Conservation (phyloP, 2,888 invertebrate genomes). For the Tricholauxania praeusta region DNA sequence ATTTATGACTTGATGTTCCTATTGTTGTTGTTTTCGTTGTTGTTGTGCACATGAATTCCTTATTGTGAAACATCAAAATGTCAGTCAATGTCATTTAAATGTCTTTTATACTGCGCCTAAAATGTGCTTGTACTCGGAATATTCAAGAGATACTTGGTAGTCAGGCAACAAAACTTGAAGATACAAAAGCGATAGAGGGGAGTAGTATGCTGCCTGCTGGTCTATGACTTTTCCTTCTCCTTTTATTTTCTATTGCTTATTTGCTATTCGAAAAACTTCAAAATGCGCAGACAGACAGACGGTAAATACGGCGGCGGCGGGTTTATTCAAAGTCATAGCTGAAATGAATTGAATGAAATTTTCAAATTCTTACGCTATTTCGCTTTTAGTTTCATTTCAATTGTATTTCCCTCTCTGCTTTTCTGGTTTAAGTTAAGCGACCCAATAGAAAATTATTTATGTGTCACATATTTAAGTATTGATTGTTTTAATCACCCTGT, state of each 20-base stretch:
- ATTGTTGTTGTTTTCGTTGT: conserved; percentile 32
- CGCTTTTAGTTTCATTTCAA: conserved; percentile 4
- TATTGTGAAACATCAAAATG: conserved; percentile 64
- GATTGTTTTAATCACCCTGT: too few relatives aligned
- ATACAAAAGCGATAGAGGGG: neutral
- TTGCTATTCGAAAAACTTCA: neutral
- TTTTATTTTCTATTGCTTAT: conserved; percentile 15
- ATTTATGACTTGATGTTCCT: conserved; percentile 31
- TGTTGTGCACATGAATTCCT: conserved; percentile 59
- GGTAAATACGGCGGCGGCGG: neutral
- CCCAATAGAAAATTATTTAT: too few relatives aligned
- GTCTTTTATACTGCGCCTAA: conserved; percentile 64
- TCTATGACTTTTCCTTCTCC: neutral
- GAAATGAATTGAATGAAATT: conserved; percentile 34
- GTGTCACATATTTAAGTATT: too few relatives aligned
- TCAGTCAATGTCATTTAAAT: conserved; percentile 63
- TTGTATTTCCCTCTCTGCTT: neutral
- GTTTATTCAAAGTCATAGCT: conserved; percentile 8
- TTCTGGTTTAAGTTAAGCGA: neutral
- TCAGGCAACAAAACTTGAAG: neutral
- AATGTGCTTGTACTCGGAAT: conserved; percentile 46
- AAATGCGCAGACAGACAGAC: conserved; percentile 20
- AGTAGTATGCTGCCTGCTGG: neutral
- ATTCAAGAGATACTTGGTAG: conserved; percentile 24
- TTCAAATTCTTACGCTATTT: conserved; percentile 9